Percentiles rank a stretch among this genome's conserved stretches.
Conservation (phyloP, 2,888 invertebrate genomes). For the Incurvaria masculella region DNA sequence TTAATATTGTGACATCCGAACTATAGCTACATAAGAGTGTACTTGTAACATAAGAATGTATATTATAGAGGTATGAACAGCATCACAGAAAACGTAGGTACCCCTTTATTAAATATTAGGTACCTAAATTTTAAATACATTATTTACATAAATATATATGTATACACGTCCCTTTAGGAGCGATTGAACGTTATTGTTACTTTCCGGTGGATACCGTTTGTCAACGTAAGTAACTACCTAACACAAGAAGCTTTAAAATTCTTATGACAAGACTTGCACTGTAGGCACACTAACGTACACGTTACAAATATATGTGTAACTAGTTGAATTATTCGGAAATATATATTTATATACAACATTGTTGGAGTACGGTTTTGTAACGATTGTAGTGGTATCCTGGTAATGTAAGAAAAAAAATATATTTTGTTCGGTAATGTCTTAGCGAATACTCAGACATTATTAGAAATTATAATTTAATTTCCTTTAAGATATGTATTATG, state of each 20-base stretch:
- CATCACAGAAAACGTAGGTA: conserved; percentile 47
- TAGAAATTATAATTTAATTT: no score
- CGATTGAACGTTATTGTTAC: conserved; percentile 53
- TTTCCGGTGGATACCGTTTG: conserved; percentile 49
- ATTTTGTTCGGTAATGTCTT: no score
- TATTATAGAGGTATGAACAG: conserved; percentile 40
- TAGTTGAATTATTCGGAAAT: neutral
- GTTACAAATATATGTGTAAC: neutral
- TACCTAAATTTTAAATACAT: conserved; percentile 45
- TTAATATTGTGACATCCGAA: conserved; percentile 55
- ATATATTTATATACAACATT: no score
- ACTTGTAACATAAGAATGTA: conserved; percentile 38
- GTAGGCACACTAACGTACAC: conserved; percentile 29
- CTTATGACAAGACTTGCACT: conserved; percentile 57
- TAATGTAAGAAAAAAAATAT: no score
- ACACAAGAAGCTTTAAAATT: conserved; percentile 57
- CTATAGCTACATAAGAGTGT: conserved; percentile 36
- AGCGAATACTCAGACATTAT: no score
- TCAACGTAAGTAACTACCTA: conserved; percentile 28
- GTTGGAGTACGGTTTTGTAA: no score
- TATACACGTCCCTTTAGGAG: conserved; percentile 58
- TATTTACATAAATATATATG: conserved; percentile 49
- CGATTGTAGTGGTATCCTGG: no score
- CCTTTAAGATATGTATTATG: no score
- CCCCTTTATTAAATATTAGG: conserved; percentile 51